A percentile compares a stretch with the other conserved stretches of the same genome.
Evolutionary conservation across 2,113 vertebrate species (phyloP).

Genomic region (Proteles cristata): DNA sequence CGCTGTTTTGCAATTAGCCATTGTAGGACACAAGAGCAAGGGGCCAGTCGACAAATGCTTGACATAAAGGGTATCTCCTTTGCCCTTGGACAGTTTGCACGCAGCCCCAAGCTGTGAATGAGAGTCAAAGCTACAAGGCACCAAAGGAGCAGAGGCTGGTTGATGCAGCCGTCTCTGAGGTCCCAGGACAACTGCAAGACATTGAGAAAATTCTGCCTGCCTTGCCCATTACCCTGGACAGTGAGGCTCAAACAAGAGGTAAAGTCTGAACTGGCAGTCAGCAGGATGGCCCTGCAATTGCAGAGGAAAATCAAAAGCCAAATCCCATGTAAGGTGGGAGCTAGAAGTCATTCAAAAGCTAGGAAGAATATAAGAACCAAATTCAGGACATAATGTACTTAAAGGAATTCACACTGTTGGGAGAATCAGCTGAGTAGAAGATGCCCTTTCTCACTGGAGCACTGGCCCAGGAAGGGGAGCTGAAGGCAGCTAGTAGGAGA

Average conservation of each 20-base stretch:
- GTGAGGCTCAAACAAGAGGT: neutral
- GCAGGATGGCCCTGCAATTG: neutral
- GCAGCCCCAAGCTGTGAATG: neutral
- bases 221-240: neutral
- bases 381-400: neutral
- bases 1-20: neutral
- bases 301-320: neutral
- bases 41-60: accelerated
- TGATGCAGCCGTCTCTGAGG: accelerated
- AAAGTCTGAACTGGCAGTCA: neutral
- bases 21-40: neutral
- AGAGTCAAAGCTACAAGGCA: neutral
- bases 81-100: neutral
- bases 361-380: neutral
- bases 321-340: neutral
- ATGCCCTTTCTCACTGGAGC: neutral
- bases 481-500: neutral
- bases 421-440: neutral
- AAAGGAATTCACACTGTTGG: neutral
- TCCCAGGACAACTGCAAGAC: neutral
- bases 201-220: neutral
- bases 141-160: neutral
- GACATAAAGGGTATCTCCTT: neutral
- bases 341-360: neutral
- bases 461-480: accelerated